Conservation (phyloP, 1,140 invertebrate genomes). For the Oscheius sp. region DNA sequence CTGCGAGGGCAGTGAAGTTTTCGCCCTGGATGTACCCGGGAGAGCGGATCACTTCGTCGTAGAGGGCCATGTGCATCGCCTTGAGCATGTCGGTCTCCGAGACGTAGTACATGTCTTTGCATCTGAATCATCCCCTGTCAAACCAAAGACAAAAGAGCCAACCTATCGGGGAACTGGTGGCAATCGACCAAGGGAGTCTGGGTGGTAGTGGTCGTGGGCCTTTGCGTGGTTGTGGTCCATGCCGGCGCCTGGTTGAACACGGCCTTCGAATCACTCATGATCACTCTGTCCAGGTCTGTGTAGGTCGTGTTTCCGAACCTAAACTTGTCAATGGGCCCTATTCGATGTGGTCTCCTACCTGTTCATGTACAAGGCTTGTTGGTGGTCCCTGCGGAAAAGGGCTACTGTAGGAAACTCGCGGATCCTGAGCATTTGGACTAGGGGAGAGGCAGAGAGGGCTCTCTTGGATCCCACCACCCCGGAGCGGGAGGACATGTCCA, state of each 20-base stretch:
- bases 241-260: not conserved
- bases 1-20: constrained; percentile 56
- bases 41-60: constrained; percentile 31
- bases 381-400: constrained; percentile 55
- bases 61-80: constrained; percentile 40
- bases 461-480: constrained; percentile 48
- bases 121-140: constrained; percentile 38
- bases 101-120: constrained; percentile 52
- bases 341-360: constrained; percentile 32
- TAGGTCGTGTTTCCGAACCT: constrained; percentile 21
- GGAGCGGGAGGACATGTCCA: constrained; percentile 50
- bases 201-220: constrained; percentile 30
- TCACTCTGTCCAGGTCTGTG: constrained; percentile 6
- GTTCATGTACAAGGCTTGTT: constrained; percentile 57
- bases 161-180: constrained; percentile 40
- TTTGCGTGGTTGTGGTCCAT: constrained; percentile 26
- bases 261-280: not conserved
- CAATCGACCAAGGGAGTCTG: constrained; percentile 42
- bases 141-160: not conserved
- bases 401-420: constrained; percentile 55
- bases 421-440: constrained; percentile 52
- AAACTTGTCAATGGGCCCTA: constrained; percentile 24
- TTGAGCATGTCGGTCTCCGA: constrained; percentile 61
- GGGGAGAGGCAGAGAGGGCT: constrained; percentile 52
- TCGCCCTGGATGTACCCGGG: constrained; percentile 46